Conservation (phyloP, 2,888 invertebrate species). For the Marronus borbonicus region DNA sequence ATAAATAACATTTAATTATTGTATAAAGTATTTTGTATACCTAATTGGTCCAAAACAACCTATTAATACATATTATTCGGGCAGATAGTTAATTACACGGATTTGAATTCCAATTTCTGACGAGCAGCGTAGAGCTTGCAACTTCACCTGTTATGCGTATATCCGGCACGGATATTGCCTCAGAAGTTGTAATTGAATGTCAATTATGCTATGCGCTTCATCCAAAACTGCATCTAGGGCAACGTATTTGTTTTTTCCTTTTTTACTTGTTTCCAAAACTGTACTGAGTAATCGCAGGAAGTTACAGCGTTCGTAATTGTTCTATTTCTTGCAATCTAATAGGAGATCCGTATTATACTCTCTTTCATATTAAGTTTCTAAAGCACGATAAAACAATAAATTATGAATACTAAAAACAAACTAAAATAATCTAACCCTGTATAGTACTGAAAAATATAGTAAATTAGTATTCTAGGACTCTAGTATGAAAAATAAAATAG, state of each 20-base stretch:
- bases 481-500: too few relatives aligned
- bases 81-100: constrained; percentile 43
- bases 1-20: too few relatives aligned
- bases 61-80: constrained; percentile 6
- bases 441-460: too few relatives aligned
- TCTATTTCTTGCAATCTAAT: too few relatives aligned
- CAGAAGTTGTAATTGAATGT: constrained; percentile 48
- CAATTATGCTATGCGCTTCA: constrained; percentile 32
- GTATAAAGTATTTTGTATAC: background rate
- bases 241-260: background rate
- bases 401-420: too few relatives aligned
- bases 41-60: constrained; percentile 10
- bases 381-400: too few relatives aligned
- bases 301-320: too few relatives aligned
- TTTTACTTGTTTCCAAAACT: background rate
- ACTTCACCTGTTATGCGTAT: constrained; percentile 33
- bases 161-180: constrained; percentile 50
- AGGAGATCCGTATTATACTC: too few relatives aligned
- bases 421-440: too few relatives aligned
- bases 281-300: too few relatives aligned
- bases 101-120: constrained; percentile 49
- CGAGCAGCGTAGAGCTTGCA: constrained; percentile 43
- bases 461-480: too few relatives aligned
- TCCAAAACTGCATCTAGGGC: constrained; percentile 20
- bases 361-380: too few relatives aligned